phyloP scores from a whole-genome alignment of 2,797 vertebrate genomes.

The Todus mexicanus region DNA sequence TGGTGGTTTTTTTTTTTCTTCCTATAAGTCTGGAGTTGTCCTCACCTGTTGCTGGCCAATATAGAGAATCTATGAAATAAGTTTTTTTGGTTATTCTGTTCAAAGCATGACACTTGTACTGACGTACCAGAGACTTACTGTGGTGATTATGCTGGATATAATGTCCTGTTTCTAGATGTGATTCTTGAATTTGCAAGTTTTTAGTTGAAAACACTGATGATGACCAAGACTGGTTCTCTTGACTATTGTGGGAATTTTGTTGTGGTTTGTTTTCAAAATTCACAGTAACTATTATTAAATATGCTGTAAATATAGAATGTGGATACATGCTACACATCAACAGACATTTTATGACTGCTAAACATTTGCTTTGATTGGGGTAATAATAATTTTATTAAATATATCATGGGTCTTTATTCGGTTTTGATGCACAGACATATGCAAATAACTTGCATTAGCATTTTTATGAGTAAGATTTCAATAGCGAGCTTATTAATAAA shows the following conservation, averaged over 20 bases:
- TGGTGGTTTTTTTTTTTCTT: background rate
- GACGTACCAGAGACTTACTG: background rate
- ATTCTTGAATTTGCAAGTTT: background rate
- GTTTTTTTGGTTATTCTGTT: background rate
- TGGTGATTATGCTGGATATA: background rate
- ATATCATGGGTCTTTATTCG: background rate
- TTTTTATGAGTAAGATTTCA: slow-evolving; percentile 57
- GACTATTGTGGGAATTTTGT: too few species aligned
- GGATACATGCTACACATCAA: background rate
- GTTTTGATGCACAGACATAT: slow-evolving; percentile 18
- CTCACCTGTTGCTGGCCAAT: background rate
- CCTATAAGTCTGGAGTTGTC: background rate
- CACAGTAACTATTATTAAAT: background rate
- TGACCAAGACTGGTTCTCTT: background rate
- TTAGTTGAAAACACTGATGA: background rate
- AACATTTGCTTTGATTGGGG: background rate
- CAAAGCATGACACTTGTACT: background rate
- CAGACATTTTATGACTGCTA: background rate
- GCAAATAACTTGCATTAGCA: slow-evolving; percentile 49
- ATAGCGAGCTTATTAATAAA: slow-evolving; percentile 49
- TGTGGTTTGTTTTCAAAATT: too few species aligned
- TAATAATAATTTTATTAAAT: slow-evolving; percentile 31
- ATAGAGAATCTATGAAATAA: background rate
- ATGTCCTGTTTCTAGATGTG: background rate
- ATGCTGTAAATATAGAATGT: background rate